Base-by-base conservation (phyloP, 2,888 invertebrate species). In the Atethmia centrago region DNA sequence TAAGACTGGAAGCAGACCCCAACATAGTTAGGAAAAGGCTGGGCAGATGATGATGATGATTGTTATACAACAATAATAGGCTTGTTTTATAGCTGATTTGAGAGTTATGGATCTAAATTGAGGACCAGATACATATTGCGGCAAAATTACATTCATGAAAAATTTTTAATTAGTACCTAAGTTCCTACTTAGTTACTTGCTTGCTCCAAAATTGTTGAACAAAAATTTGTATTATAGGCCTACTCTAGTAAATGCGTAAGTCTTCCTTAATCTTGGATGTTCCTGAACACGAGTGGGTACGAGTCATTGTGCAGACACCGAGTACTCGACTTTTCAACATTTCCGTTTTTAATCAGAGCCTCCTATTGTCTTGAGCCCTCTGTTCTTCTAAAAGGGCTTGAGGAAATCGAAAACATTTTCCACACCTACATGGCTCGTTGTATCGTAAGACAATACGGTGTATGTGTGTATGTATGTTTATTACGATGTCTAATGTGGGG, bases 341-440 rank as follows among this genome's bases (percentile, higher is more conserved):
- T 81, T 61, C 65, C 45, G 77, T 84, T 85, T 86, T 85, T 86
- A 86, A 85, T 85, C 86, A 86, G 63, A 71, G 62, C 47, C 45
- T 55, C 62, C 79, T 74, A 85, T 84, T 84, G 82, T 86, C 66
- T 71, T 61, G 31, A 77, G 55, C 28, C 66, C 59, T 70, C 63
- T 70, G 69, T 72, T 80, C 36, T 64, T 19, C 25, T 62, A 65
- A 83, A 83, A 82, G 61, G 64, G 65, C 70, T 71, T 55, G 61
- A 55, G 45, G 47, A 21, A 55, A 65, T 56, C 53, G 53, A 71
- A 83, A 83, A 79, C 64, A 66, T 79, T 56, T 36, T 61, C 25
- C 47, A 45, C 16, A 53, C 53, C 28, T 63, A 55, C 53, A 19
- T n/a, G 31, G 0, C 19, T 64, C 58, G 45, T 31, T 56, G 28